Evolutionary conservation across 2,888 invertebrate species (phyloP).

Genomic region (Thyatira batis): DNA sequence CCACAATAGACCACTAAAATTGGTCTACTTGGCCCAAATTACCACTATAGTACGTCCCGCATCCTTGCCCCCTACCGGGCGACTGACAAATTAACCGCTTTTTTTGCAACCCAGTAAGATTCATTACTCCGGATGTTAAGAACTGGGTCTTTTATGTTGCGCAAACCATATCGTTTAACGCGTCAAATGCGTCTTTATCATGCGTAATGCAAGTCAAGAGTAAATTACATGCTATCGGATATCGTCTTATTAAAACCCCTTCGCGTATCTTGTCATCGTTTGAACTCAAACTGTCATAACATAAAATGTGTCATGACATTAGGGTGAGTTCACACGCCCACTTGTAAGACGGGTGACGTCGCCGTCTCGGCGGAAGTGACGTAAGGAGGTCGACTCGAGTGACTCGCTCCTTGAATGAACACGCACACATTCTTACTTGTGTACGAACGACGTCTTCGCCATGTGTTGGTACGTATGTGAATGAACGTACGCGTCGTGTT

Average conservation of each 20-base stretch:
- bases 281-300: conserved; percentile 63
- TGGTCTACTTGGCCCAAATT: conserved; percentile 77
- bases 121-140: conserved; percentile 25
- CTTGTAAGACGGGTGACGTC: conserved; percentile 72
- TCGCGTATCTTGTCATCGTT: conserved; percentile 53
- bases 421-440: conserved; percentile 55
- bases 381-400: conserved; percentile 52
- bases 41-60: conserved; percentile 72
- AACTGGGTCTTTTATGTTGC: conserved; percentile 25
- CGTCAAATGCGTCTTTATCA: conserved; percentile 17
- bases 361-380: conserved; percentile 59
- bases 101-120: conserved; percentile 34
- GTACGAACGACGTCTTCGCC: conserved; percentile 31
- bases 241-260: conserved; percentile 47
- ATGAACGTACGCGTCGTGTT: conserved; percentile 61
- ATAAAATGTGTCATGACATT: conserved; percentile 48
- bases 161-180: conserved; percentile 21
- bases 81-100: conserved; percentile 51
- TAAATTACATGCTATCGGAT: conserved; percentile 52
- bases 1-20: conserved; percentile 66
- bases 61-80: conserved; percentile 66
- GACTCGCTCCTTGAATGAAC: conserved; percentile 64
- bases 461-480: conserved; percentile 43
- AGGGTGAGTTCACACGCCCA: conserved; percentile 70
- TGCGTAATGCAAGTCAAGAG: conserved; percentile 26